Percentiles rank a stretch among this genome's conserved stretches.
Conservation (phyloP, 2,113 vertebrate genomes). For the Panthera tigris region DNA sequence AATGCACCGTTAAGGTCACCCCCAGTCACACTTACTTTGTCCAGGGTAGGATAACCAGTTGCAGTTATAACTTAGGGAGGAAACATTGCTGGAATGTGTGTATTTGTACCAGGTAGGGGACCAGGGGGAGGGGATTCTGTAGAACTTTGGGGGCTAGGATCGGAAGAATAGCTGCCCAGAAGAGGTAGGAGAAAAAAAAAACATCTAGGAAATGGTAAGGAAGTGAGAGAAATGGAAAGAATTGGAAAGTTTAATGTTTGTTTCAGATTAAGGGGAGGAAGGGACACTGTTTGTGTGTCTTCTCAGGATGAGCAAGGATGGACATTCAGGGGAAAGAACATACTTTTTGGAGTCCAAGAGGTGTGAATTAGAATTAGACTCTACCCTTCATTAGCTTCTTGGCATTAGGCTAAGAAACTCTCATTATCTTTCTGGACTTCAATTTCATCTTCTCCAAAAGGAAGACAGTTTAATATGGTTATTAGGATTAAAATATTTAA, state of each 20-base stretch:
- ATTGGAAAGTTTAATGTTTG: neutral
- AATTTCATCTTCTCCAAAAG: neutral
- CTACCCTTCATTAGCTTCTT: neutral
- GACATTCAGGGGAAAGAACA: neutral
- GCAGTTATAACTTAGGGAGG: neutral
- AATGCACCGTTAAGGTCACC: neutral
- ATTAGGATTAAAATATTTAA: neutral
- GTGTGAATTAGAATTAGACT: neutral
- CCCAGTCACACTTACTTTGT: neutral
- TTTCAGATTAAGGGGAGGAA: neutral
- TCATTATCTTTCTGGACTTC: neutral
- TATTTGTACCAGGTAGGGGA: neutral
- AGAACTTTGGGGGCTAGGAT: neutral
- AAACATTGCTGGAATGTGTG: neutral
- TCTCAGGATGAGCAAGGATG: neutral
- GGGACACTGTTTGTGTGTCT: neutral
- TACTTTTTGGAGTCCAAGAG: neutral
- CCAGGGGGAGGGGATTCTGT: neutral
- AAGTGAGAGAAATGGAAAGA: neutral
- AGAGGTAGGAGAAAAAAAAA: neutral
- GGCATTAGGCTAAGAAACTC: neutral
- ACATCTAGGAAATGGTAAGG: neutral
- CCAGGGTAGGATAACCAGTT: neutral
- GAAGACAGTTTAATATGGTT: neutral
- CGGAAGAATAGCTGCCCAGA: neutral